Base-by-base conservation (phyloP, 2,888 invertebrate species). In the Ferrisia virgata region DNA sequence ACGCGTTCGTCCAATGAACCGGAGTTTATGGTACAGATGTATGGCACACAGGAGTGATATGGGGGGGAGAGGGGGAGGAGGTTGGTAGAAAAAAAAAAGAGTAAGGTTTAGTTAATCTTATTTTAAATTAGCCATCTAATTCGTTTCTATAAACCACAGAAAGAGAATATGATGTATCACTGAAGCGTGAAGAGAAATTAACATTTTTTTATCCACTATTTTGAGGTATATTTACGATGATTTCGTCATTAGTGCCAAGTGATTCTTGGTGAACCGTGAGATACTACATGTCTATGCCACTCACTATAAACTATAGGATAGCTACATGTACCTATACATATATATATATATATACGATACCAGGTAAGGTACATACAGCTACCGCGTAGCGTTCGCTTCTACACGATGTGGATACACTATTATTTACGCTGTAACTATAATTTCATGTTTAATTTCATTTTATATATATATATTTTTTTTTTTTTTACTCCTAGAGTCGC, bases 81-180 rank as follows among this genome's bases (percentile, higher is more conserved):
- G n/a, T 2, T 43, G n/a, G 58, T 11, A 43, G 64, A 15, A 28
- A 28, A 5, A 11, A 13, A n/a, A n/a, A n/a, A n/a, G n/a, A n/a
- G n/a, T n/a, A n/a, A 28, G 64, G 11, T 80, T 33, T 69, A 83
- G 83, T 83, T 83, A 83, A 83, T 83, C 76, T 83, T 72, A 76
- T 83, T 83, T 83, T 83, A 83, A 83, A 83, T 83, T 83, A 83
- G 83, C 83, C 83, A 83, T 83, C 83, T 83, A 83, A 72, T 83
- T 83, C 43, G 40, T 72, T 83, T 72, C 69, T 83, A 69, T 72
- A 76, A 83, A 83, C 83, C 83, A 76, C 83, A 83, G 72, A 33
- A 64, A 64, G 28, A 69, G 83, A 83, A 83, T 83, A 83, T 83
- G 83, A 83, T 83, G 83, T 83, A 83, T 83, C 83, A 83, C 83